These are phyloP conservation scores for Acanthosepion esculentum DNA, from an alignment of 2,888 invertebrate species.

Conservation along the genomic window DNA sequence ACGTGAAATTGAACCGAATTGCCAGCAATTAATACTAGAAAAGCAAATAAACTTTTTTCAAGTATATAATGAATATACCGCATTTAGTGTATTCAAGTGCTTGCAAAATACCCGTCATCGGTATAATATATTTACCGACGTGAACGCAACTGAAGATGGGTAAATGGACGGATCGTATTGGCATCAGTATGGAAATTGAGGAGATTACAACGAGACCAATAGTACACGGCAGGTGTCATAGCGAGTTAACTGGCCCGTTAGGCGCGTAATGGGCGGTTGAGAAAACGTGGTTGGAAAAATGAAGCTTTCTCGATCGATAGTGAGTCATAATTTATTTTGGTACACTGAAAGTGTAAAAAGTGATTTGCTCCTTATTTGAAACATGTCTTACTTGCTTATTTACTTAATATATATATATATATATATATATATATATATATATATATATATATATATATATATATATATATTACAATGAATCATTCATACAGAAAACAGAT, in stretches of 20 bases:
- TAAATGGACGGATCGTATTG: neutral
- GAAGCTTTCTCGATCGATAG: neutral
- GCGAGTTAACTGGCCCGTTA: neutral
- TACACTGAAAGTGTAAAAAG: neutral
- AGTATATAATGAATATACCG: too few species aligned
- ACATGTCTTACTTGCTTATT: neutral
- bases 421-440: neutral
- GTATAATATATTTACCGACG: too few species aligned
- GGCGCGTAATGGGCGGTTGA: neutral
- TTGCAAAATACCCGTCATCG: too few species aligned
- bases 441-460: neutral
- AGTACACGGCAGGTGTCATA: neutral
- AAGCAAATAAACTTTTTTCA: too few species aligned
- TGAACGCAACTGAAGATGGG: neutral
- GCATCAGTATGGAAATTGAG: neutral
- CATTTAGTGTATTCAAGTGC: too few species aligned
- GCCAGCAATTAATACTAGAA: too few species aligned
- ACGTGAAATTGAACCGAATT: too few species aligned
- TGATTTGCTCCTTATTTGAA: neutral
- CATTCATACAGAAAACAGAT: too few species aligned
- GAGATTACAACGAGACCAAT: neutral
- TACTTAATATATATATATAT: neutral
- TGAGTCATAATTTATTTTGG: neutral
- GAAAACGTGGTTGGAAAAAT: neutral
- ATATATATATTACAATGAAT: too few species aligned